Evolutionary conservation across 2,888 invertebrate genomes (phyloP), one percentile per base, ranked within the genome.

Genomic region (Nemotelus pantherinus): DNA sequence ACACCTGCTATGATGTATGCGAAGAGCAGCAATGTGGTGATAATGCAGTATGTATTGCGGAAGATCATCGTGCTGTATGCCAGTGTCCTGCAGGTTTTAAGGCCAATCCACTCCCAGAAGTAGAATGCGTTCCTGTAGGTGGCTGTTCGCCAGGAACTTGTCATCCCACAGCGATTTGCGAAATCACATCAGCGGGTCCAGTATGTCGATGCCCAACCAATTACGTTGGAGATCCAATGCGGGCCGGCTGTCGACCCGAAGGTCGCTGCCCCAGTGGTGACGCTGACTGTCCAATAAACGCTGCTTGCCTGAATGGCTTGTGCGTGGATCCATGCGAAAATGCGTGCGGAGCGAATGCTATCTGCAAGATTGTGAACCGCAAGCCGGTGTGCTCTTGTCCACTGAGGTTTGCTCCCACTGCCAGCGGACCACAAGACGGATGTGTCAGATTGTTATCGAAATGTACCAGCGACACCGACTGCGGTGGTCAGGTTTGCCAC

Each of bases 1-100:
- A 95, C 84, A 93, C 92, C 43, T 97, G 96, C 83, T 90, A 91
- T 82, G 92, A 94, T 84, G 94, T 93, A 5, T 96, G 96, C 83
- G 91, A 92, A 80, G 93, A 93, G 84, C 92, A 93, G 81, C 92
- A 94, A 2, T 97, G 96, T 83, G 96, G 96, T 0, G 91, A 90
- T 39, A 95, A 96, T 86, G 95, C 96, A 6, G 94, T 96, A 25
- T 97, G 97, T 85, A 91, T 96, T 81, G 92, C 94, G 3, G 95
- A 95, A 86, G 93, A 94, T 83, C 95, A 96, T 84, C 92, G 92
- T 84, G 90, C 93, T 6, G 90, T 90, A 39, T 97, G 97, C 82
- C 94, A 95, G 84, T 97, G 97, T 84, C 95, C 95, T 53, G 93
- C 93, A 48, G 96, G 96, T 7, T 94, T 91, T 84, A 91, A 89